Conservation (phyloP, 2,113 vertebrate genomes). For the Ailurus styani region DNA sequence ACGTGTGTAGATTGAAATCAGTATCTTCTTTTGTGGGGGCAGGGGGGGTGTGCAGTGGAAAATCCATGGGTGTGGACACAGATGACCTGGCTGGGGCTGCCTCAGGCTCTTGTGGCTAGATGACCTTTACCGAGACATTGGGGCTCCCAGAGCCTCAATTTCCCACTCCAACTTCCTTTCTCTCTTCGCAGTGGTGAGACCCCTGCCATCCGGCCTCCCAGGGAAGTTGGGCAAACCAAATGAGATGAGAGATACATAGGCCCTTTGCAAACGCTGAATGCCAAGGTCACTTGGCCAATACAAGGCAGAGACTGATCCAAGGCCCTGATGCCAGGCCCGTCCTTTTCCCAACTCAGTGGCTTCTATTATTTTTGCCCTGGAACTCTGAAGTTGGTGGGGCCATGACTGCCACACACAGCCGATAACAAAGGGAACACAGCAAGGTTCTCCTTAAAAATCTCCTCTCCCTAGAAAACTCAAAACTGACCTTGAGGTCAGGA, state of each 20-base stretch:
- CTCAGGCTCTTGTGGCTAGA: not conserved
- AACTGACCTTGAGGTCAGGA: conserved; percentile 33
- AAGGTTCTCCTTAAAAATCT: not conserved
- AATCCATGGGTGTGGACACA: not conserved
- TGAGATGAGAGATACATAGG: rapidly evolving
- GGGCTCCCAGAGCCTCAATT: not conserved
- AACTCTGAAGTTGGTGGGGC: not conserved
- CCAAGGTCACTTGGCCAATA: not conserved
- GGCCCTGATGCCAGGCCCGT: not conserved
- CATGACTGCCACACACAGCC: not conserved
- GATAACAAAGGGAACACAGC: not conserved
- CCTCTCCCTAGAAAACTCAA: not conserved
- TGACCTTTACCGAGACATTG: not conserved
- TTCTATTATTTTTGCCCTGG: not conserved
- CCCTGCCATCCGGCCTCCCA: not conserved
- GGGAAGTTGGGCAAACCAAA: not conserved
- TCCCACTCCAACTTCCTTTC: not conserved
- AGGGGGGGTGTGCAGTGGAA: not conserved
- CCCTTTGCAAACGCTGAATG: not conserved
- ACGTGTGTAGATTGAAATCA: not conserved
- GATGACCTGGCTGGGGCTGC: not conserved
- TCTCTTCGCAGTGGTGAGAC: not conserved
- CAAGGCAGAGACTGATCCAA: not conserved
- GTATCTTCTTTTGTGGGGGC: not conserved
- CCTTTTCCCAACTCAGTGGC: not conserved